A percentile compares a stretch with the other conserved stretches of the same genome.
Evolutionary conservation across 2,113 vertebrate species (phyloP).

Genomic region (Onychostoma macrolepis): DNA sequence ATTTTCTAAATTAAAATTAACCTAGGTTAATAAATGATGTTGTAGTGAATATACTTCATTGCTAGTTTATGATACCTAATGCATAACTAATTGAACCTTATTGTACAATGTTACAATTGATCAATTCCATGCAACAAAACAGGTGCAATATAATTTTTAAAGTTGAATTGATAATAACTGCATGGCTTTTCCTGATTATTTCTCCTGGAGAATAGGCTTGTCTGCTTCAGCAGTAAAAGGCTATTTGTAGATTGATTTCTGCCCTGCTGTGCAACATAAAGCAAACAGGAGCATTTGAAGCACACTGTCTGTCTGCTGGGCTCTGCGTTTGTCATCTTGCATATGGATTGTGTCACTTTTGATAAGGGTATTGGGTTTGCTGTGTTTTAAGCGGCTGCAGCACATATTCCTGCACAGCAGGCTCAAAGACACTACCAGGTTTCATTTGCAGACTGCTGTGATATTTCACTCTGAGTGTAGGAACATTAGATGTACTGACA

Average conservation of each 20-base stretch:
- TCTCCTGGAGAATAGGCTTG: constrained; percentile 38
- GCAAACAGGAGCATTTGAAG: constrained; percentile 30
- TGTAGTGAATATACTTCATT: neutral
- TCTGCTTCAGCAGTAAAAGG: constrained; percentile 56
- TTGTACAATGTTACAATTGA: neutral
- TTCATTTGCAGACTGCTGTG: constrained; percentile 30
- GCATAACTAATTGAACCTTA: neutral
- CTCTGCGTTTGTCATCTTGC: constrained; percentile 48
- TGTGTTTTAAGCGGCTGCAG: constrained; percentile 11
- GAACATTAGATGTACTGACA: neutral
- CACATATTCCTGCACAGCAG: constrained; percentile 14
- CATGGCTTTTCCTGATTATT: neutral
- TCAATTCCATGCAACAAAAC: neutral
- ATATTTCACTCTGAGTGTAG: constrained; percentile 26
- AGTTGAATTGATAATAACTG: neutral
- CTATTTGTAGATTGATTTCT: constrained; percentile 55
- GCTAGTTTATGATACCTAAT: neutral
- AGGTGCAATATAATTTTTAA: neutral
- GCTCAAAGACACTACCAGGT: constrained; percentile 8
- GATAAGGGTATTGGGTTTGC: constrained; percentile 38
- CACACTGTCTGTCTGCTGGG: constrained; percentile 30
- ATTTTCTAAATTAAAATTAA: neutral
- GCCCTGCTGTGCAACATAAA: constrained; percentile 57
- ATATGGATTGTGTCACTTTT: constrained; percentile 51
- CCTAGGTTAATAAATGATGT: neutral